phyloP scores from a whole-genome alignment of 2,113 vertebrate genomes.

The Sclerurus mexicanus region DNA sequence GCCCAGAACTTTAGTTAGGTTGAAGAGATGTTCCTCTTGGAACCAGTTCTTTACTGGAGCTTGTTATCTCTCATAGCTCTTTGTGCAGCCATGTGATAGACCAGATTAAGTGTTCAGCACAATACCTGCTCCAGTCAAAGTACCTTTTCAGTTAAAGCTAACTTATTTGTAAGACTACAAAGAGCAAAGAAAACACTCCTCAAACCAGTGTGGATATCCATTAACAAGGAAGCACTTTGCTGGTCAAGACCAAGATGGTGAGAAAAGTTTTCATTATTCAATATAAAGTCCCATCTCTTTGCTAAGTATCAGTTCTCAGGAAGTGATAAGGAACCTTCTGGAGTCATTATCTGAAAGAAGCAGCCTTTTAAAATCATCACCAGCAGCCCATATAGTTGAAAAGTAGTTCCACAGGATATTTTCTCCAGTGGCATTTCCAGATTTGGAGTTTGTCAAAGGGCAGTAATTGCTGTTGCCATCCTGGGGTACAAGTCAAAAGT shows the following conservation, averaged over 20 bases:
- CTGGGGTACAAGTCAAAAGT: background rate
- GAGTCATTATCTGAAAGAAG: background rate
- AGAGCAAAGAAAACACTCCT: background rate
- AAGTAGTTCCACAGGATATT: background rate
- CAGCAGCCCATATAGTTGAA: background rate
- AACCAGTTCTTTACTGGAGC: background rate
- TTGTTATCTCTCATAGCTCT: background rate
- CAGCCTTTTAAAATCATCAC: background rate
- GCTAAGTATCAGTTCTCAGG: background rate
- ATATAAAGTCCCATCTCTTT: background rate
- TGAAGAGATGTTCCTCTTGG: background rate
- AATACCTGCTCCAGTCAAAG: background rate
- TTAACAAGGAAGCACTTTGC: background rate
- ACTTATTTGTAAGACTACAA: background rate
- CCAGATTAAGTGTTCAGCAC: background rate
- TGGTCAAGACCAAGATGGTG: background rate
- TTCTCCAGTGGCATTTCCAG: accelerated
- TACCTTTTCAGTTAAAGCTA: background rate
- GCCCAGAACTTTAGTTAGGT: background rate
- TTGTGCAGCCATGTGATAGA: background rate
- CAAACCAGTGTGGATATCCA: background rate
- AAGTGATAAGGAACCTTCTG: background rate
- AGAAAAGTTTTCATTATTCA: background rate
- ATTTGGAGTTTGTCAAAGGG: background rate
- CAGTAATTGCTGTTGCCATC: background rate